phyloP scores from a whole-genome alignment of 2,113 vertebrate species.

The Phalacrocorax brasilianus region DNA sequence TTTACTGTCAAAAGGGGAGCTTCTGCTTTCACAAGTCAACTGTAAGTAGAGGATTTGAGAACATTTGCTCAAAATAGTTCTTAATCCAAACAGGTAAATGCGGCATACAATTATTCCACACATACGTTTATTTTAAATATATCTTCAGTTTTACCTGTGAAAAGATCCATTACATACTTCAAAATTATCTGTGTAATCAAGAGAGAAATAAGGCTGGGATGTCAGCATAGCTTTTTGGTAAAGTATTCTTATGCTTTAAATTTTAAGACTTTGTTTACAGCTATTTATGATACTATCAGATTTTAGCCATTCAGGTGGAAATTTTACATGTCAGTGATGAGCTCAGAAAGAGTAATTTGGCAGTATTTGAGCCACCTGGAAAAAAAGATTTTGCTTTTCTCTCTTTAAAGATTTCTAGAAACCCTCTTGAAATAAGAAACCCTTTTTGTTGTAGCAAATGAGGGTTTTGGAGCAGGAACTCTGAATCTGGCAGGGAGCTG shows the following conservation, averaged over 20 bases:
- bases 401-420: neutral
- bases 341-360: neutral
- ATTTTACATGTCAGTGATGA: neutral
- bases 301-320: neutral
- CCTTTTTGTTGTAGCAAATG: neutral
- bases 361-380: neutral
- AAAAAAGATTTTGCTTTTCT: neutral
- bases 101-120: neutral
- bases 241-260: neutral
- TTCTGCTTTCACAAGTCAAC: neutral
- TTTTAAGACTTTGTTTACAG: neutral
- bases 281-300: neutral
- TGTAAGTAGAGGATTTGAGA: neutral
- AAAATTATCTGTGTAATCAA: neutral
- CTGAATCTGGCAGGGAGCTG: neutral
- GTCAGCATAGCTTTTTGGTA: neutral
- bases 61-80: neutral
- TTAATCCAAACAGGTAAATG: neutral
- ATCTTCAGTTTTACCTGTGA: neutral
- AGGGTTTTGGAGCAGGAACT: neutral
- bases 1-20: neutral
- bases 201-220: neutral
- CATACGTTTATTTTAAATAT: neutral
- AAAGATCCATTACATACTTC: neutral
- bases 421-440: neutral